Evolutionary conservation across 1,140 invertebrate species (phyloP).

Genomic region (Hyles euphorbiae): DNA sequence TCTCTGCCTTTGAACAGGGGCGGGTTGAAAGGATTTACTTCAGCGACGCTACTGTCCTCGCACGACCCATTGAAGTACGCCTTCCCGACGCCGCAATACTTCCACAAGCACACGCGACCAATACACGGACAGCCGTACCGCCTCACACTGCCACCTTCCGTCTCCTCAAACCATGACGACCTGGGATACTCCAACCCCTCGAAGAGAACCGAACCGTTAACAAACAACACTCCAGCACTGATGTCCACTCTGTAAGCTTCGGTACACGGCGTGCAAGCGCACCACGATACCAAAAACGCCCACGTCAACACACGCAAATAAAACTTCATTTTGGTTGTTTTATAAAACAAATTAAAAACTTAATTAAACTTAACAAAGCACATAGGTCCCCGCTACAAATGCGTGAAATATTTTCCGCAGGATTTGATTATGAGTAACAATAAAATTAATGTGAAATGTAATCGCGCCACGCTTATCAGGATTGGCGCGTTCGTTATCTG

Average conservation of each 20-base stretch:
- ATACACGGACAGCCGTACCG: constrained; percentile 52
- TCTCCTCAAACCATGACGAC: constrained; percentile 42
- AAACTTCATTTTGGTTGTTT: background rate
- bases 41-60: constrained; percentile 19
- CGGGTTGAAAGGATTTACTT: constrained; percentile 50
- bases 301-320: background rate
- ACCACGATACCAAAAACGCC: background rate
- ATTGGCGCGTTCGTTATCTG: constrained; percentile 48
- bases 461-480: constrained; percentile 41
- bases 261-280: constrained; percentile 36
- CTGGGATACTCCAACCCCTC: constrained; percentile 38
- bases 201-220: constrained; percentile 43
- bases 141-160: constrained; percentile 26
- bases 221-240: constrained; percentile 30
- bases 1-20: constrained; percentile 39
- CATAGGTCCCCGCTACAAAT: background rate
- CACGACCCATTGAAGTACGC: constrained; percentile 37
- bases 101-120: constrained; percentile 47
- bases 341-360: background rate
- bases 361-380: background rate
- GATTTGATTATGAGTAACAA: constrained; percentile 16
- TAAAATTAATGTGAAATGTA: constrained; percentile 16
- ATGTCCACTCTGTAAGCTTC: constrained; percentile 48
- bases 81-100: constrained; percentile 40
- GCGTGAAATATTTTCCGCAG: constrained; percentile 1